Conservation (phyloP, 2,113 vertebrate species). For the Lamprologus speciosus region DNA sequence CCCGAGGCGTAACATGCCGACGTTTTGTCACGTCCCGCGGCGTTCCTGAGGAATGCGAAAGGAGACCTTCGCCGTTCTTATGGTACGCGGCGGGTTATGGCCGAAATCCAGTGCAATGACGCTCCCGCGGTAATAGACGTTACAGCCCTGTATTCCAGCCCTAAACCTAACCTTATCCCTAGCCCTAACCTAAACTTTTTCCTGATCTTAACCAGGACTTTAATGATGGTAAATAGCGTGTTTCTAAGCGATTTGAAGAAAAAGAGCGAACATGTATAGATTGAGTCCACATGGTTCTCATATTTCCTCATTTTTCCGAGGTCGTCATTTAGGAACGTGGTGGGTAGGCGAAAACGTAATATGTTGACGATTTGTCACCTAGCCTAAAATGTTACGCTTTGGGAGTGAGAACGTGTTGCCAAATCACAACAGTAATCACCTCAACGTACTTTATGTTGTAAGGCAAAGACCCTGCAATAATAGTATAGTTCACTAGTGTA, state of each 20-base stretch:
- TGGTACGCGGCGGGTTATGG: too few relatives aligned
- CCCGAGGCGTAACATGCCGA: fast-evolving
- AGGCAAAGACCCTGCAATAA: background rate
- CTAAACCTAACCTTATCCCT: too few relatives aligned
- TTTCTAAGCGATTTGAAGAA: fast-evolving
- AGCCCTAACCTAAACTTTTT: too few relatives aligned
- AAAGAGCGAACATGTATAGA: too few relatives aligned
- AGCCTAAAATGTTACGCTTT: fast-evolving
- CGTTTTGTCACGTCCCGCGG: too few relatives aligned
- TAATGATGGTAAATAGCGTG: too few relatives aligned
- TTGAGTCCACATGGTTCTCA: fast-evolving
- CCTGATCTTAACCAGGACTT: fast-evolving
- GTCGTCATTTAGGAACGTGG: too few relatives aligned
- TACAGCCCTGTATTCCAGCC: too few relatives aligned
- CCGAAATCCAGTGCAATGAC: fast-evolving
- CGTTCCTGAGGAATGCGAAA: fast-evolving
- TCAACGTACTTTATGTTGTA: background rate
- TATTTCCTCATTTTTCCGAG: too few relatives aligned
- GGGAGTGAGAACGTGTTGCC: background rate
- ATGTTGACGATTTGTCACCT: too few relatives aligned
- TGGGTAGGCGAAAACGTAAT: fast-evolving
- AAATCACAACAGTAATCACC: background rate
- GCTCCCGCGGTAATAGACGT: too few relatives aligned
- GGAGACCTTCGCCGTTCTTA: too few relatives aligned
- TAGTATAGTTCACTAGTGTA: slow-evolving; percentile 17